Conservation (phyloP, 2,888 invertebrate species). For the Drosophila putrida region DNA sequence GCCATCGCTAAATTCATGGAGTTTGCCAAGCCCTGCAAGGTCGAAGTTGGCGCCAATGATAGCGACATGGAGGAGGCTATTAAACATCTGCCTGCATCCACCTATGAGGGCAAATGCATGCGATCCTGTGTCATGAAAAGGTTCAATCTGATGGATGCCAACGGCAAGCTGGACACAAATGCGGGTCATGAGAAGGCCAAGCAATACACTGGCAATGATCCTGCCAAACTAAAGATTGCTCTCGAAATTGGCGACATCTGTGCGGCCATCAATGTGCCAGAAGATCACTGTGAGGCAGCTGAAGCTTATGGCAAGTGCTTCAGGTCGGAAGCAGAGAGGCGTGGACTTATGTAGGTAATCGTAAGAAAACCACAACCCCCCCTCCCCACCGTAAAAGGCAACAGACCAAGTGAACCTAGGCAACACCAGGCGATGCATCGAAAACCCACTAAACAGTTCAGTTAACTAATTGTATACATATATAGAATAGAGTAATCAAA, state of each 20-base stretch:
- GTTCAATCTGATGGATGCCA: constrained; percentile 56
- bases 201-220: constrained; percentile 56
- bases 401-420: neutral
- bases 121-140: constrained; percentile 78
- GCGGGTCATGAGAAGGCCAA: constrained; percentile 64
- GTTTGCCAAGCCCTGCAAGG: constrained; percentile 68
- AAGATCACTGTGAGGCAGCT: constrained; percentile 81
- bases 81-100: constrained; percentile 57
- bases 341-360: constrained; percentile 55
- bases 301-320: constrained; percentile 74
- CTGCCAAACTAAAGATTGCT: constrained; percentile 62
- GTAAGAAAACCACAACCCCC: neutral
- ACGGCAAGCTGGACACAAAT: constrained; percentile 69
- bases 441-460: neutral
- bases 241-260: constrained; percentile 69
- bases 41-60: constrained; percentile 75
- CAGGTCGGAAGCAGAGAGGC: constrained; percentile 56
- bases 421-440: constrained; percentile 5
- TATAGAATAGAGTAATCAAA: no score
- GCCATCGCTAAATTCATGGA: constrained; percentile 61
- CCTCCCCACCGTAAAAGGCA: neutral
- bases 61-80: constrained; percentile 64
- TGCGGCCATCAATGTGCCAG: constrained; percentile 53
- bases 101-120: constrained; percentile 75
- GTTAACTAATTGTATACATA: constrained; percentile 3